A percentile compares a stretch with the other conserved stretches of the same genome.
phyloP scores from a whole-genome alignment of 2,113 vertebrate species.

The Acanthisitta chloris region DNA sequence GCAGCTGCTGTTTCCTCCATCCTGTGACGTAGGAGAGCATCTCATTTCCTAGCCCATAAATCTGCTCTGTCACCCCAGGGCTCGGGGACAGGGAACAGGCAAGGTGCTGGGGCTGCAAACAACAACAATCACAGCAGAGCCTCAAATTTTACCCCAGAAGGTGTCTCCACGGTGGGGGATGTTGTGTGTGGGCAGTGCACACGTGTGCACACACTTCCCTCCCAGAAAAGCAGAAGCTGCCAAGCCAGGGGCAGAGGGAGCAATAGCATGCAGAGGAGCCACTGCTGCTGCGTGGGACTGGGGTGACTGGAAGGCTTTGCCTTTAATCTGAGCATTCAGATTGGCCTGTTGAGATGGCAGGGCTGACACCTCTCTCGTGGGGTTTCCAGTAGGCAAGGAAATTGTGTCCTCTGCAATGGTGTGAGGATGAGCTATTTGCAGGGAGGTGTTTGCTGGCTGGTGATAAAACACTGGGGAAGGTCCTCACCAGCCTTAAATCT shows the following conservation, averaged over 20 bases:
- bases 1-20: neutral
- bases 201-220: neutral
- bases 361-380: neutral
- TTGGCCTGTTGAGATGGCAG: neutral
- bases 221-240: neutral
- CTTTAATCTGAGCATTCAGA: neutral
- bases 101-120: neutral
- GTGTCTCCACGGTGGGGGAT: neutral
- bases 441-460: neutral
- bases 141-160: neutral
- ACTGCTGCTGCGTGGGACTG: neutral
- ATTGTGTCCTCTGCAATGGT: neutral
- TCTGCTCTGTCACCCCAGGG: neutral
- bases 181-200: neutral
- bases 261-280: rapidly evolving
- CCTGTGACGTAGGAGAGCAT: rapidly evolving
- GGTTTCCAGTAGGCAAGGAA: neutral
- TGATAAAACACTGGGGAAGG: rapidly evolving
- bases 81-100: rapidly evolving
- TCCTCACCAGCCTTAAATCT: neutral
- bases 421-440: neutral
- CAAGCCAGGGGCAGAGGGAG: neutral
- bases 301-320: neutral
- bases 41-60: neutral
- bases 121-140: neutral